Base-by-base conservation (phyloP, 2,797 vertebrate genomes). In the Synaphobranchus kaupii region DNA sequence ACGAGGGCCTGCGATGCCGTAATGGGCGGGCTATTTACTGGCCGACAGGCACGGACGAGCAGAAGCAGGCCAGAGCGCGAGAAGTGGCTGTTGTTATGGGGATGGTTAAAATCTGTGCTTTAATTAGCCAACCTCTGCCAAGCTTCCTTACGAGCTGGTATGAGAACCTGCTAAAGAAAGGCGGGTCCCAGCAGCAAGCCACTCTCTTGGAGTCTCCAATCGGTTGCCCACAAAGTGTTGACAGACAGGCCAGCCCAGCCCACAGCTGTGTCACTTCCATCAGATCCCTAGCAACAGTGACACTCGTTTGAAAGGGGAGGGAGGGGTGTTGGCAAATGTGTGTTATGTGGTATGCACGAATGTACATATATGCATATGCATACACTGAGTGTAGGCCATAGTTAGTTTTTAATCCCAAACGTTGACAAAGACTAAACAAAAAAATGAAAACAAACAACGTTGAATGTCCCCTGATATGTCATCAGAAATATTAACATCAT, bases 71-170 rank as follows among this genome's bases (percentile, higher is more conserved):
- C n/a, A 63, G 68, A 58, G 39, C 31, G 73, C 56, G 34, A 76
- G 39, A 52, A 71, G 39, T 39, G 54, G 89, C 89, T 92, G 93
- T 94, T 89, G 52, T 90, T 88, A 87, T 50, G 60, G 73, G 58
- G 89, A 88, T 89, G 89, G 93, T 89, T 20, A 10, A 92, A 92
- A 90, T 15, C 34, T 76, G 91, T 84, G 89, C 90, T 94, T 91
- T 89, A 90, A 91, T 92, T 88, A 89, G 84, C 88, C 76, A 91
- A 89, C 87, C 92, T 78, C 85, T 83, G 85, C 91, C 89, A 94
- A 93, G 93, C 93, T 92, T 91, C 85, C 89, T 39, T 90, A 86
- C 85, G 47, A 90, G 90, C 88, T 89, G 90, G 92, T 90, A 94
- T 93, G 82, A 17, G 3, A 34, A 84, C 50, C 82, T 60, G 92